Base-by-base conservation (phyloP, 2,888 invertebrate genomes). In the Hypolimnas misippus region DNA sequence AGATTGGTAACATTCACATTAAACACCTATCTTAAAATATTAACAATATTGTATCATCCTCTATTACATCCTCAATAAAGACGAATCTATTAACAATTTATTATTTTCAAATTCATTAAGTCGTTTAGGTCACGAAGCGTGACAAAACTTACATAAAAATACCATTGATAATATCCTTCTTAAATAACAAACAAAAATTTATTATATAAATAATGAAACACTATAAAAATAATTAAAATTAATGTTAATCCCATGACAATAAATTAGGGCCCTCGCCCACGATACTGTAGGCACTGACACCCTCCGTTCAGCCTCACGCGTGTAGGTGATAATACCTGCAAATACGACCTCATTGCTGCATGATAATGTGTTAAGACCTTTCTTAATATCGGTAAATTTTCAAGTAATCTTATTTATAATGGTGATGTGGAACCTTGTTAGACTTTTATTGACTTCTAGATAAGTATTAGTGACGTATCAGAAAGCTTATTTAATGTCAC, bases 261-360 rank as follows among this genome's bases (percentile, higher is more conserved):
- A 87, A 87, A 85, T 83, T 84, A 76, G 76, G 82, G 81, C 82
- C 87, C 82, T 79, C 86, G 81, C 89, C 89, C 87, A 89, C 89
- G 70, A 66, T 67, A 73, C 76, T 76, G 78, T 78, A 72, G 76
- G n/a, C 77, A 75, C 78, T 82, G 83, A 83, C 84, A 86, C 84
- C 82, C 80, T 77, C 77, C 74, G 69, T 70, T 71, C n/a, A n/a
- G n/a, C n/a, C 73, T 72, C 14, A 67, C 69, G 65, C 69, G 78
- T 73, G 88, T 87, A 76, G 86, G 88, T 31, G 61, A 55, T 17
- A 67, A 57, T 46, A 71, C 74, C 64, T 33, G 49, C 61, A 61
- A 62, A 62, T 62, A 53, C 57, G 52, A 61, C 52, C 44, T 57
- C n/a, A n/a, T n/a, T n/a, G n/a, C n/a, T n/a, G 12, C n/a, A 46